A percentile compares a stretch with the other conserved stretches of the same genome.
Evolutionary conservation across 2,113 vertebrate species (phyloP).

Genomic region (Aldabrachelys gigantea): DNA sequence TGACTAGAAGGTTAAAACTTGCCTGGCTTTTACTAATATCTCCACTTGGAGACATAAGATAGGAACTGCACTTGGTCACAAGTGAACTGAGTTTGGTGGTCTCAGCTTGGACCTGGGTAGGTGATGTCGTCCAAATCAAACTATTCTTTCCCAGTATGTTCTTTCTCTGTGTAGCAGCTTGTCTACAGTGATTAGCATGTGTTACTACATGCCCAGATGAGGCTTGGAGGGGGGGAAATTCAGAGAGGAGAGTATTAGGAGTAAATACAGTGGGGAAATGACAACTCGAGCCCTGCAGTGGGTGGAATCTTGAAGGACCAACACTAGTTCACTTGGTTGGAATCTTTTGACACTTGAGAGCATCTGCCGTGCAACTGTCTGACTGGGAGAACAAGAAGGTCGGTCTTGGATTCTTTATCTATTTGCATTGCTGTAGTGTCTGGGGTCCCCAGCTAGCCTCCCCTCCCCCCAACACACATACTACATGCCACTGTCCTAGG

Average conservation of each 20-base stretch:
- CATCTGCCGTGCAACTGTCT: neutral
- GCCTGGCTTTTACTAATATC: neutral
- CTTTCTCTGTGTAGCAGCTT: neutral
- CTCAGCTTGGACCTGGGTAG: neutral
- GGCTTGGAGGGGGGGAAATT: neutral
- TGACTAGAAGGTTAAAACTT: neutral
- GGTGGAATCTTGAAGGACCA: neutral
- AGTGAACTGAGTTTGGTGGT: neutral
- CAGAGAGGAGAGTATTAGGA: neutral
- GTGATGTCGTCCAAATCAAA: neutral
- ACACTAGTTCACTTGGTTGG: neutral
- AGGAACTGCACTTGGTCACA: rapidly evolving
- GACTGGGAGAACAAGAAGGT: neutral
- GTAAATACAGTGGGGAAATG: neutral
- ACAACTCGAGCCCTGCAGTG: neutral
- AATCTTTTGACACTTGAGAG: neutral
- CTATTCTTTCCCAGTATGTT: rapidly evolving
- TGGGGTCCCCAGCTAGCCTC: neutral
- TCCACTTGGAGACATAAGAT: neutral
- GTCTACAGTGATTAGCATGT: too few species aligned
- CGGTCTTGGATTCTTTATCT: neutral
- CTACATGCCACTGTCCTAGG: neutral
- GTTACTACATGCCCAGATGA: neutral
- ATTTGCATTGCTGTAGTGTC: neutral
- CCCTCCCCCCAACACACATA: neutral